A percentile compares a stretch with the other conserved stretches of the same genome.
phyloP scores from a whole-genome alignment of 2,888 invertebrate species.

The Erpobdella octoculata region DNA sequence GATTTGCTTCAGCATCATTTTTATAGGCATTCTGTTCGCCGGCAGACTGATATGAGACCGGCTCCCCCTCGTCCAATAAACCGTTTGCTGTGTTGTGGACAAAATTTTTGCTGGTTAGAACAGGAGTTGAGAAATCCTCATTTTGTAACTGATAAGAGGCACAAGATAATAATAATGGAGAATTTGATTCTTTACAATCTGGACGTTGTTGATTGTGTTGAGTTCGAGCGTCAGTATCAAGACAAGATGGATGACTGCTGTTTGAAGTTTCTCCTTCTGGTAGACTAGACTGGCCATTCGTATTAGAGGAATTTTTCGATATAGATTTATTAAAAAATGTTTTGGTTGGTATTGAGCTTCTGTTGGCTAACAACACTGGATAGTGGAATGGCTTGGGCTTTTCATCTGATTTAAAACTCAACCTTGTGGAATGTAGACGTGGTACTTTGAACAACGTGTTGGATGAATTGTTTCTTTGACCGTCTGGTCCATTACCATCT shows the following conservation, averaged over 20 bases:
- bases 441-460: constrained; percentile 18
- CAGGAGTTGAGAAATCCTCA: too few relatives aligned
- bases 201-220: neutral
- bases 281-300: neutral
- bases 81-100: too few relatives aligned
- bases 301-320: neutral
- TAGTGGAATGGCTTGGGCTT: constrained; percentile 25
- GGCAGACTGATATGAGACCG: too few relatives aligned
- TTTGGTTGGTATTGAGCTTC: constrained; percentile 21
- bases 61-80: too few relatives aligned
- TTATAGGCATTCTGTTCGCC: too few relatives aligned
- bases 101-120: too few relatives aligned
- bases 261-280: neutral
- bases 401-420: constrained; percentile 13
- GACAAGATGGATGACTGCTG: neutral
- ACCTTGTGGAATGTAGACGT: constrained; percentile 19
- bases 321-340: neutral
- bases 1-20: too few relatives aligned
- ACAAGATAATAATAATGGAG: too few relatives aligned
- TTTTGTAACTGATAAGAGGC: too few relatives aligned
- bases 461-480: neutral
- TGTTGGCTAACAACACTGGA: constrained; percentile 23
- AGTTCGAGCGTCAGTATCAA: neutral
- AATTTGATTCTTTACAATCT: neutral
- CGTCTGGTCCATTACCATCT: neutral